Conservation (phyloP, 2,113 vertebrate species). For the Triplophysa tibetana region DNA sequence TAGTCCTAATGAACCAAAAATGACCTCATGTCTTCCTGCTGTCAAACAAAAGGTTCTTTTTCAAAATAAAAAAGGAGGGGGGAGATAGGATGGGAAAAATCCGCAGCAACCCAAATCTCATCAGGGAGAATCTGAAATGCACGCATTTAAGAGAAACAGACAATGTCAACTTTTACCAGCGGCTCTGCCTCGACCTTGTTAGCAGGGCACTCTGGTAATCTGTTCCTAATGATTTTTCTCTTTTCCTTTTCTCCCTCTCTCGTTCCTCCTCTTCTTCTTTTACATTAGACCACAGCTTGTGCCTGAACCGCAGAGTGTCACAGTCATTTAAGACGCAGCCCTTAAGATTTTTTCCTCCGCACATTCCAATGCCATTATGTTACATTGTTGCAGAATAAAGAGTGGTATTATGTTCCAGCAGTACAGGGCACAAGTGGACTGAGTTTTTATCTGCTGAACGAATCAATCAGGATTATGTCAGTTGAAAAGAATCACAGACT, state of each 20-base stretch:
- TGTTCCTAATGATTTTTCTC: conserved; percentile 83
- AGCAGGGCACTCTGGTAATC: conserved; percentile 82
- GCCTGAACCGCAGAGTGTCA: conserved; percentile 84
- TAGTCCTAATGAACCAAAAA: conserved; percentile 56
- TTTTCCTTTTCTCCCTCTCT: conserved; percentile 26
- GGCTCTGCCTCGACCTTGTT: conserved; percentile 81
- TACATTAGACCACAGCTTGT: conserved; percentile 86
- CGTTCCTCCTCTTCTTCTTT: conserved; percentile 57
- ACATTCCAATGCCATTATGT: conserved; percentile 99
- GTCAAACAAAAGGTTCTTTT: conserved; percentile 62
- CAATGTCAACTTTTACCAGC: conserved; percentile 67
- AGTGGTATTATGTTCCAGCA: conserved; percentile 97
- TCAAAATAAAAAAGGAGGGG: neutral
- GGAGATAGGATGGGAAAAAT: conserved; percentile 42
- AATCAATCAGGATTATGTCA: conserved; percentile 99
- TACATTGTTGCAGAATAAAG: conserved; percentile 99
- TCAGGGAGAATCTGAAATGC: conserved; percentile 42
- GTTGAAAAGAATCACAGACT: conserved; percentile 97
- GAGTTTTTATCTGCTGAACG: conserved; percentile 99
- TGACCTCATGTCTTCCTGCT: conserved; percentile 68
- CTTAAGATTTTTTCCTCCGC: conserved; percentile 74
- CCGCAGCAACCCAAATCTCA: conserved; percentile 38
- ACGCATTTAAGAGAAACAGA: conserved; percentile 51
- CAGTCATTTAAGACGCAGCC: conserved; percentile 93
- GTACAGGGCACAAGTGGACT: conserved; percentile 99